A percentile compares a stretch with the other conserved stretches of the same genome.
phyloP scores from a whole-genome alignment of 2,888 invertebrate species.

The Drosophila suboccidentalis region DNA sequence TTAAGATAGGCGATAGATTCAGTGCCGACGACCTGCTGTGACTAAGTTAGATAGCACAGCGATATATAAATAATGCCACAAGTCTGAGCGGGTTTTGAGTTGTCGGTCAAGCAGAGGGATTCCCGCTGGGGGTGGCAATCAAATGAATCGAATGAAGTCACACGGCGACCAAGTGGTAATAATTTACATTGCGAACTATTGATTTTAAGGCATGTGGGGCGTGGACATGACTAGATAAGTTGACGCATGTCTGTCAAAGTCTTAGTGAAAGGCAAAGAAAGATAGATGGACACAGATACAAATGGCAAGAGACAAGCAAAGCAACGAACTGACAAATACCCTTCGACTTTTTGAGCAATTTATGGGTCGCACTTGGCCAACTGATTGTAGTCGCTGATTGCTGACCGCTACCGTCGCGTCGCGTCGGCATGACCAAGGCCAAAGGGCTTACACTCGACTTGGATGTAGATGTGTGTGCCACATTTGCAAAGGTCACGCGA shows the following conservation, averaged over 20 bases:
- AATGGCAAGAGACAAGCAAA: conserved; percentile 55
- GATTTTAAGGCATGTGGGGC: conserved; percentile 53
- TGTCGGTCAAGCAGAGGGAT: conserved; percentile 23
- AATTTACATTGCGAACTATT: conserved; percentile 77
- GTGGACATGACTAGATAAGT: conserved; percentile 47
- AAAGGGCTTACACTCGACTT: conserved; percentile 63
- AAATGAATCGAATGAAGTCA: conserved; percentile 74
- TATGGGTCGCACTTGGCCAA: conserved; percentile 72
- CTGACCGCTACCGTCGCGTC: conserved; percentile 41
- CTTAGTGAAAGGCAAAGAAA: conserved; percentile 36
- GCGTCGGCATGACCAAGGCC: conserved; percentile 67
- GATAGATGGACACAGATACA: conserved; percentile 4
- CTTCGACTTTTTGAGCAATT: conserved; percentile 79
- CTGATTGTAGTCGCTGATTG: conserved; percentile 75
- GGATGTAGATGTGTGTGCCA: conserved; percentile 52
- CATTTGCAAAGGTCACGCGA: conserved; percentile 67
- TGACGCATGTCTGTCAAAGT: conserved; percentile 79
- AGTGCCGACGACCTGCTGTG: conserved; percentile 32
- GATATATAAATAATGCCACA: conserved; percentile 64
- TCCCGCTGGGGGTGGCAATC: conserved; percentile 44
- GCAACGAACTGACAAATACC: conserved; percentile 77
- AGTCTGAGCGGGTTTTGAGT: conserved; percentile 42
- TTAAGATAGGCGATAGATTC: conserved; percentile 49
- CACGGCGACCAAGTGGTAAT: conserved; percentile 59
- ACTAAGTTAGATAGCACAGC: conserved; percentile 59